These are phyloP conservation scores for Myiozetetes cayanensis DNA, from an alignment of 2,113 vertebrate species.

Conservation along the genomic window DNA sequence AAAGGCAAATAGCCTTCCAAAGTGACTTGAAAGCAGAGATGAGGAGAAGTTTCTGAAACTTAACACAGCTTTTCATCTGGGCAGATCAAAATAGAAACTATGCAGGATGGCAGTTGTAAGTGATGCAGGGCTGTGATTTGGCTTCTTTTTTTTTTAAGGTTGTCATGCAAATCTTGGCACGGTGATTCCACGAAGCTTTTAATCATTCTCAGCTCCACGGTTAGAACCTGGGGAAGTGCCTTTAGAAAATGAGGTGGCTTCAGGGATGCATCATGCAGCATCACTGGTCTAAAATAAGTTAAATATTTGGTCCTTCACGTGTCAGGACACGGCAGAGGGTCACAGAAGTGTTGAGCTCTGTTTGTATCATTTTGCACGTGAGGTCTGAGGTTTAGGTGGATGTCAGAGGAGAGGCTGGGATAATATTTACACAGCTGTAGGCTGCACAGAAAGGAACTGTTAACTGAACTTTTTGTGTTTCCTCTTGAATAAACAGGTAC, in stretches of 20 bases:
- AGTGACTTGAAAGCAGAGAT: slow-evolving; percentile 1
- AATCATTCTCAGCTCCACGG: background rate
- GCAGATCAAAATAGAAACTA: background rate
- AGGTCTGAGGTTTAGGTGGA: background rate
- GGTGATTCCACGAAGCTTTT: background rate
- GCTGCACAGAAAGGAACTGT: background rate
- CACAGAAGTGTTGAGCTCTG: background rate
- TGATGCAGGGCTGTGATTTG: fast-evolving
- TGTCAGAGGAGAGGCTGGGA: background rate
- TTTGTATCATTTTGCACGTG: background rate
- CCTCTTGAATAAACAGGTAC: slow-evolving; percentile 17
- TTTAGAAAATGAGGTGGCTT: background rate
- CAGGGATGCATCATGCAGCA: background rate
- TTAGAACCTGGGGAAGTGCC: background rate
- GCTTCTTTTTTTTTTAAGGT: background rate
- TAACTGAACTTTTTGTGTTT: slow-evolving; percentile 2
- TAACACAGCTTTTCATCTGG: background rate
- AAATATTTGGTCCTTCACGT: background rate
- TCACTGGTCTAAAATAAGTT: background rate
- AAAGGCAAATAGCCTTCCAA: slow-evolving; percentile 23
- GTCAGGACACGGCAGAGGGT: background rate
- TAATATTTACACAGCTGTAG: slow-evolving; percentile 56
- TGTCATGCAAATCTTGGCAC: background rate
- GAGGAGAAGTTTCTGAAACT: slow-evolving; percentile 23
- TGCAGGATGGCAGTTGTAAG: background rate